Conservation (phyloP, 2,888 invertebrate genomes). For the Amblyteles armatorius region DNA sequence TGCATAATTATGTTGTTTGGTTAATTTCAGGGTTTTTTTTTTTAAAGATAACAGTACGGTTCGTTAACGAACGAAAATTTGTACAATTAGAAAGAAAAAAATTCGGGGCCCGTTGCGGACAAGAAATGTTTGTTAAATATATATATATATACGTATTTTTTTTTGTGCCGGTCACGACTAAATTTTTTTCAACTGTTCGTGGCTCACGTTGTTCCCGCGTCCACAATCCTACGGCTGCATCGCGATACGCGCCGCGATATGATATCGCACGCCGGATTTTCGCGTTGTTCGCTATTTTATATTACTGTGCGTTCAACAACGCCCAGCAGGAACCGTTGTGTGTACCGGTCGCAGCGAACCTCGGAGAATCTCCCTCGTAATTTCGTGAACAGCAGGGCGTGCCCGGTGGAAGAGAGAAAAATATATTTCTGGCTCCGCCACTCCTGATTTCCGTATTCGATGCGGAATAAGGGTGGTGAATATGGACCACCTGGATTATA, state of each 20-base stretch:
- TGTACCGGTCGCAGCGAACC: background rate
- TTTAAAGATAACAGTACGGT: too few relatives aligned
- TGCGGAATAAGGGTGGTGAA: background rate
- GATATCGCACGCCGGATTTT: constrained; percentile 4
- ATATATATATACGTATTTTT: too few relatives aligned
- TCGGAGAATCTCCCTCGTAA: constrained; percentile 14
- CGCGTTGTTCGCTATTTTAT: constrained; percentile 20
- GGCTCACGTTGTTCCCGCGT: background rate
- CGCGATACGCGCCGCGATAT: constrained; percentile 8
- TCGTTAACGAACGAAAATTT: too few relatives aligned
- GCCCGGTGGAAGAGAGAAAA: constrained; percentile 2
- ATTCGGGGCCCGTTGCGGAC: too few relatives aligned
- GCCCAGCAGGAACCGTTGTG: constrained; percentile 17
- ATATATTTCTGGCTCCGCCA: constrained; percentile 21
- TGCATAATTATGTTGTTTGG: too few relatives aligned
- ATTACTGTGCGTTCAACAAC: constrained; percentile 26
- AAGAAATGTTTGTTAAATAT: too few relatives aligned
- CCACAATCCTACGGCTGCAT: background rate
- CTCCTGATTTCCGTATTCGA: constrained; percentile 38
- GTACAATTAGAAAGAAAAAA: too few relatives aligned
- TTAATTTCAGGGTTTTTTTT: too few relatives aligned
- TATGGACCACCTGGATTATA: background rate
- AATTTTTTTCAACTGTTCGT: constrained; percentile 12
- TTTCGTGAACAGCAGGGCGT: constrained; percentile 1
- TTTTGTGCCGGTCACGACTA: background rate